Conservation (phyloP, 2,888 invertebrate species). For the Sarcophaga subvicina region DNA sequence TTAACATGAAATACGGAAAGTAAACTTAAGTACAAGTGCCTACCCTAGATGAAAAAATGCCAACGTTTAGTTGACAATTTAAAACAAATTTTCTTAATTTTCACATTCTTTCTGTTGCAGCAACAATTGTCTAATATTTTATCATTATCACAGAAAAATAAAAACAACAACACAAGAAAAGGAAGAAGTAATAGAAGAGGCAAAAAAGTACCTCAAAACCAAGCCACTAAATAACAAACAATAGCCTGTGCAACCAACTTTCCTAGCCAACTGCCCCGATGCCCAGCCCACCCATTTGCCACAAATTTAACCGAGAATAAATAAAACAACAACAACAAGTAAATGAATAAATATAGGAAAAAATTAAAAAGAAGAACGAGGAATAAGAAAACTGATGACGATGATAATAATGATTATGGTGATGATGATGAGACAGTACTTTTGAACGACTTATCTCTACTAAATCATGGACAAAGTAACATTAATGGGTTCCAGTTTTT, state of each 20-base stretch:
- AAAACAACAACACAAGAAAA: background rate
- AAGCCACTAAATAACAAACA: background rate
- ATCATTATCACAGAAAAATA: background rate
- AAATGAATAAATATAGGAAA: constrained; percentile 22
- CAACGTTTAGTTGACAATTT: constrained; percentile 67
- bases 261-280: background rate
- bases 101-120: constrained; percentile 55
- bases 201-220: background rate
- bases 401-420: background rate
- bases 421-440: constrained; percentile 43
- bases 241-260: background rate
- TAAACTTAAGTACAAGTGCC: background rate
- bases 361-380: background rate
- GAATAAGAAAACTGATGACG: background rate
- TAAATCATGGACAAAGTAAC: constrained; percentile 69
- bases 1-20: background rate
- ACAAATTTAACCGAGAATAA: constrained; percentile 49
- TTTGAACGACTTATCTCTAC: constrained; percentile 57
- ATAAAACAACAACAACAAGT: constrained; percentile 12
- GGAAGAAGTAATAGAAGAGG: background rate
- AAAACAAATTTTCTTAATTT: constrained; percentile 66
- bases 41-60: constrained; percentile 17
- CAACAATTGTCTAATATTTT: constrained; percentile 67
- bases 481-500: constrained; percentile 59
- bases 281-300: background rate